Conservation (phyloP, 2,888 invertebrate species). For the Melanchra persicariae region DNA sequence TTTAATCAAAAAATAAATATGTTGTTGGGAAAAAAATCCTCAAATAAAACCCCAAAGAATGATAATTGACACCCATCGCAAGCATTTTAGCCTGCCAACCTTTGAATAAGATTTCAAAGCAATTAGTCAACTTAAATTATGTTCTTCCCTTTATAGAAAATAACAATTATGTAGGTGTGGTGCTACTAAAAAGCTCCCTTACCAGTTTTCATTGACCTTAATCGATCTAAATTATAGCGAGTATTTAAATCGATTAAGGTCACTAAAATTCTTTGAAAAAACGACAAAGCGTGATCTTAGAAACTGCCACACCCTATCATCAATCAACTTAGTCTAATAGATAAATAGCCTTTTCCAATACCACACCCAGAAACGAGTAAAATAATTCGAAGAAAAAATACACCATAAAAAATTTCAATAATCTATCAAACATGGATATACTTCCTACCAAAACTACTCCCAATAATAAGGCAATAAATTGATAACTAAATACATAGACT, state of each 20-base stretch:
- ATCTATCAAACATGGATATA: conserved; percentile 7
- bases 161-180: neutral
- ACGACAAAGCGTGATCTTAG: neutral
- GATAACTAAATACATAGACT: conserved; percentile 60
- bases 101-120: neutral
- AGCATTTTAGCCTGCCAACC: too few species aligned
- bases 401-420: neutral
- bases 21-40: too few species aligned
- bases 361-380: neutral
- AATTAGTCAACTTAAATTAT: neutral
- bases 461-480: conserved; percentile 62
- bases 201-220: conserved; percentile 26
- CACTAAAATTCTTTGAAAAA: conserved; percentile 22
- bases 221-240: conserved; percentile 28
- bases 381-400: conserved; percentile 12
- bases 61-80: too few species aligned
- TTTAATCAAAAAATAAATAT: too few species aligned
- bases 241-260: conserved; percentile 36
- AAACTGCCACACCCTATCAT: conserved; percentile 8
- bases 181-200: neutral
- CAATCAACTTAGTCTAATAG: conserved; percentile 8
- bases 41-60: too few species aligned
- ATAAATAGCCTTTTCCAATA: neutral
- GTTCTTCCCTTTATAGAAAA: neutral
- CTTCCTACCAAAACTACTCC: conserved; percentile 31